Conservation (phyloP, 2,888 invertebrate genomes). For the Apoderus coryli region DNA sequence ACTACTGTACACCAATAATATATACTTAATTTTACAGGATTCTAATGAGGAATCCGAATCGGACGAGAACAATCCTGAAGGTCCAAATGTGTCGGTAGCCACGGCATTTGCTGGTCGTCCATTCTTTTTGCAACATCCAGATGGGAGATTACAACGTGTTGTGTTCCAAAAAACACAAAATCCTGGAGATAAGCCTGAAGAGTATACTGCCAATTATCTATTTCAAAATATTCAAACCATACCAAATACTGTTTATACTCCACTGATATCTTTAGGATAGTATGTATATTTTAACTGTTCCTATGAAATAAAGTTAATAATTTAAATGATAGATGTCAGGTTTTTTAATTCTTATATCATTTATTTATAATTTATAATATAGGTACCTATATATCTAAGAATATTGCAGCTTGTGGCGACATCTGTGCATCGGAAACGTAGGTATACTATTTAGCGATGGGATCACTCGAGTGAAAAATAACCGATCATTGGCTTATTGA, state of each 20-base stretch:
- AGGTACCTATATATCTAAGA: no score
- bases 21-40: constrained; percentile 9
- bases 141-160: constrained; percentile 20
- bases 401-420: no score
- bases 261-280: constrained; percentile 14
- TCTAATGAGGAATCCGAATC: constrained; percentile 7
- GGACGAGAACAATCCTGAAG: constrained; percentile 4
- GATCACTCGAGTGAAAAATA: no score
- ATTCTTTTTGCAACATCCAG: constrained; percentile 20
- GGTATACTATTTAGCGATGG: no score
- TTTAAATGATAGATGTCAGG: no score
- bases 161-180: constrained; percentile 16
- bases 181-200: constrained; percentile 15
- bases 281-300: not conserved
- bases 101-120: constrained; percentile 14
- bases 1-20: no score
- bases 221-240: constrained; percentile 18
- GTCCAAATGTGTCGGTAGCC: constrained; percentile 18
- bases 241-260: constrained; percentile 17
- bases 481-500: no score
- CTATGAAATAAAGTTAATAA: no score
- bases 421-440: no score
- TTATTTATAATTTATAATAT: no score
- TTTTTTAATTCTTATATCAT: no score
- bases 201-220: constrained; percentile 19